Conservation (phyloP, 2,797 vertebrate species). For the Halcyon leucocephala region DNA sequence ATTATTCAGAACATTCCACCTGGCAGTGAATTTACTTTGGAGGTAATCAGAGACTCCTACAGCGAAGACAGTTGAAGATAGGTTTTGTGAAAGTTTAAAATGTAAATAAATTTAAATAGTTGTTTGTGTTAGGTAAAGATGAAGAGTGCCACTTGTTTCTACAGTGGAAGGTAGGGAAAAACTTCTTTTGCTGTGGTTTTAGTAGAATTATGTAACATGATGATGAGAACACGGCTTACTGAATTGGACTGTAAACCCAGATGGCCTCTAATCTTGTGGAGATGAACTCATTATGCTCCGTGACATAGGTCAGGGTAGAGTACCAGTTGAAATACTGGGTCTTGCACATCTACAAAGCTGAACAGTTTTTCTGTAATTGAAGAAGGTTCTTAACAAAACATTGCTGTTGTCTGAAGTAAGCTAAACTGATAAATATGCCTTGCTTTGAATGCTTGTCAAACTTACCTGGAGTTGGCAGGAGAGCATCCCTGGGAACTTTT, state of each 20-base stretch:
- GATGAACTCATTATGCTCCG: background rate
- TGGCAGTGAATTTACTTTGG: background rate
- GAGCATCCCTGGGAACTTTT: background rate
- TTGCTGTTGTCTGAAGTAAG: background rate
- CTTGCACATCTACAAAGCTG: background rate
- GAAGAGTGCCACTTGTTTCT: background rate
- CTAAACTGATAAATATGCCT: background rate
- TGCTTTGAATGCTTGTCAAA: background rate
- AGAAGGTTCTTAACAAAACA: background rate
- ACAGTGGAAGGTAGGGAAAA: background rate
- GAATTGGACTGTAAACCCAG: slow-evolving; percentile 34
- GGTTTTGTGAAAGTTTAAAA: background rate
- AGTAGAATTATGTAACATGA: slow-evolving; percentile 14
- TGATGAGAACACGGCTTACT: background rate
- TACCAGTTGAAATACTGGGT: background rate
- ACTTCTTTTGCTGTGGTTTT: background rate
- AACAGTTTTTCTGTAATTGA: background rate
- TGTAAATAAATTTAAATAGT: background rate
- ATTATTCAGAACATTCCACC: background rate
- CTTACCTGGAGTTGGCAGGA: background rate
- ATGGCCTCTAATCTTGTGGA: slow-evolving; percentile 45
- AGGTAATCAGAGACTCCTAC: background rate
- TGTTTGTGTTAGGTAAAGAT: background rate
- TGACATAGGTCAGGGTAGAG: background rate
- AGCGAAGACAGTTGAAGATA: background rate